Base-by-base conservation (phyloP, 2,113 vertebrate genomes). In the Diadophis punctatus region DNA sequence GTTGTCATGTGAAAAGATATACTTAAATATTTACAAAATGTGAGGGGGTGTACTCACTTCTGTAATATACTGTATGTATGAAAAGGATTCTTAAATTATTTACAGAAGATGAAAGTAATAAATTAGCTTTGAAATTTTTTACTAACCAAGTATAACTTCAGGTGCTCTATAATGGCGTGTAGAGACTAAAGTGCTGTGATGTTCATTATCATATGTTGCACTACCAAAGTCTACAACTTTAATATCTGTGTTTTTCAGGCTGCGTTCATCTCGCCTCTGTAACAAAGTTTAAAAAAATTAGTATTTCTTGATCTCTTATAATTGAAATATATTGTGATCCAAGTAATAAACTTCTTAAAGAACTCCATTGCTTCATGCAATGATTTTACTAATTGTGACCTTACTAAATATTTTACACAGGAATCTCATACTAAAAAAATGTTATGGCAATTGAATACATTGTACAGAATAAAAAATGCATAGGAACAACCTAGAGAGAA, bases 211-310 rank as follows among this genome's bases (percentile, higher is more conserved):
- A 30, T 98, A 99, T 0, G 99, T 99, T 23, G 99, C 99, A 85
- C 99, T 99, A 93, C 99, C 99, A 96, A 99, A 99, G 96, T 99
- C 99, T 56, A 99, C 99, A 0, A 99, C 97, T 96, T 99, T 99
- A 89, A 99, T 98, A 93, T 99, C 98, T 30, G 99, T 97, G 93
- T 98, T 99, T 95, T 98, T 99, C 56, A 99, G 90, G 3, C 98
- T 99, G 43, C 98, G 98, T 74, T 99, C 98, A 95, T 99, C 98
- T 87, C 98, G 98, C 96, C 98, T 99, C 99, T 99, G 94, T 94
- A 95, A 96, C 34, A 92, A 84, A 95, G 93, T 20, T 0, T 8
- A 1, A 11, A 88, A 51, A 30, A 51, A 30, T 12, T 4, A 92
- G 53, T 34, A 84, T 34, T 80, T 58, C 30, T 14, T 63, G 43